Evolutionary conservation across 2,797 vertebrate genomes (phyloP), one percentile per base, ranked within the genome.

Genomic region (Epinephelus awoara): DNA sequence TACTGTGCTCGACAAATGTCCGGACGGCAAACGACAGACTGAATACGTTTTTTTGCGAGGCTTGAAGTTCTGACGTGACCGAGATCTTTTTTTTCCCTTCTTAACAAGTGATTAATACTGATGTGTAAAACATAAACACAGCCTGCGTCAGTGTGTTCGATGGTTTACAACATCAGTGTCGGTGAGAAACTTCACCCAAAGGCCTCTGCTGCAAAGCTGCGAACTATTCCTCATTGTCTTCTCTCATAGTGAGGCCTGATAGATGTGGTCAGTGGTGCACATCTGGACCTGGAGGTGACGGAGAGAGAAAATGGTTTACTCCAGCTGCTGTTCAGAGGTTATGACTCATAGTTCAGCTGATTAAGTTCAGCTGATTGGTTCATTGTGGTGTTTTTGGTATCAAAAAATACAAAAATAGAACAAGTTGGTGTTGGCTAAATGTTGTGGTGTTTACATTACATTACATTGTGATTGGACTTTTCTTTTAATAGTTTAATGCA

Each of bases 231-330:
- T 75, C 62, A 27, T 38, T 6, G 17, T 66, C 34, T 46, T 21
- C 56, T 73, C 19, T 63, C 63, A 65, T 3, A 47, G 54, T 17
- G 56, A 42, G 56, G 23, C 2, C 13, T 58, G 61, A 75, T n/a
- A 46, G 63, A 74, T 70, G 11, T 5, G 23, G 47, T 44, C 54
- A 52, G 52, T 10, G 54, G 29, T 69, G 61, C 40, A 62, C 80
- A 82, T 88, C 81, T 85, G 75, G 77, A 70, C 59, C 56, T n/a
- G 61, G 56, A 80, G 76, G 62, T 49, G 66, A 75, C 2, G 44
- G 47, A 72, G 38, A 63, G 11, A 78, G 55, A 21, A 29, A 65
- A 47, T 10, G 62, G 74, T 54, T 82, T 59, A n/a, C 19, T 82
- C 65, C 77, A 82, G 79, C 77, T 80, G 82, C 56, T 72, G 50